Conservation (phyloP, 2,113 vertebrate species). For the Telmatochromis sp. region DNA sequence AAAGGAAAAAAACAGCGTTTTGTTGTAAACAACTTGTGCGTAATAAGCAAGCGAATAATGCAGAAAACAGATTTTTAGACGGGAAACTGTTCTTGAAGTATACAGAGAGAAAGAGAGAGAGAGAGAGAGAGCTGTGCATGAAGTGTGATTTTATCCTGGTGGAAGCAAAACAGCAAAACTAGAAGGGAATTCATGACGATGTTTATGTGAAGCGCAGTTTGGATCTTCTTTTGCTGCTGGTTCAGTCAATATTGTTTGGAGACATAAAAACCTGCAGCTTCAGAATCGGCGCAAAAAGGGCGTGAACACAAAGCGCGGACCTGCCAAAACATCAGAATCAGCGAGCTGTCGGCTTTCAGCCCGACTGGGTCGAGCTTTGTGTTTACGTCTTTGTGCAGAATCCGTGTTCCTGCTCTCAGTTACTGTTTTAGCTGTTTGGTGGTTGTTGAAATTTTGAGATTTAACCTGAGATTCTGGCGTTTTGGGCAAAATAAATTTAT, state of each 20-base stretch:
- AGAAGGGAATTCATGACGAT: rapidly evolving
- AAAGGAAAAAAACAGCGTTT: background rate
- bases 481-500: background rate
- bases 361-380: background rate
- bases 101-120: background rate
- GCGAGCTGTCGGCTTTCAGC: rapidly evolving
- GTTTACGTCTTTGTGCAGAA: rapidly evolving
- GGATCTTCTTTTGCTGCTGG: background rate
- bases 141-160: rapidly evolving
- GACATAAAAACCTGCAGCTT: background rate
- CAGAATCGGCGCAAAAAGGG: rapidly evolving
- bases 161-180: background rate
- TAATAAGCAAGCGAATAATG: rapidly evolving
- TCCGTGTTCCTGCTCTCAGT: rapidly evolving
- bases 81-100: background rate
- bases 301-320: rapidly evolving
- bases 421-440: background rate
- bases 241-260: rapidly evolving
- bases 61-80: rapidly evolving
- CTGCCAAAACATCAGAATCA: rapidly evolving
- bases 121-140: background rate
- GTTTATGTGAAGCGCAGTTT: rapidly evolving
- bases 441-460: background rate
- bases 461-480: rapidly evolving
- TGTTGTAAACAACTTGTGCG: background rate